Base-by-base conservation (phyloP, 2,888 invertebrate genomes). In the Flabesymbios commensalis region DNA sequence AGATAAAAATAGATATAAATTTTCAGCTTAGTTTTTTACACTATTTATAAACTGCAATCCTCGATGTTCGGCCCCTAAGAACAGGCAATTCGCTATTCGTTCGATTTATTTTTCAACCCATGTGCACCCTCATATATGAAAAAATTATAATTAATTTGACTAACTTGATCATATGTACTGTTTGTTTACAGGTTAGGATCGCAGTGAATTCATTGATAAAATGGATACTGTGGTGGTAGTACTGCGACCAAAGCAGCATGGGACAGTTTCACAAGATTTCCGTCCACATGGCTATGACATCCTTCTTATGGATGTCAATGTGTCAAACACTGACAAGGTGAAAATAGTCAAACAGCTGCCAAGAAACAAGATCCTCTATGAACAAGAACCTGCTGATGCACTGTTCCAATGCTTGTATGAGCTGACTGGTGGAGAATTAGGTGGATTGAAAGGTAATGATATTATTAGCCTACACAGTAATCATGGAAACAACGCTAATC, bases 141-240 rank as follows among this genome's bases (percentile, higher is more conserved):
- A n/a, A n/a, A n/a, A n/a, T n/a, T n/a, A n/a, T n/a, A n/a, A n/a
- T n/a, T n/a, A n/a, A n/a, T n/a, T n/a, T n/a, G n/a, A n/a, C n/a
- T n/a, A n/a, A n/a, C n/a, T n/a, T n/a, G n/a, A n/a, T n/a, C n/a
- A n/a, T n/a, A n/a, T n/a, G n/a, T n/a, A n/a, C n/a, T n/a, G n/a
- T n/a, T n/a, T n/a, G n/a, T n/a, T n/a, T n/a, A n/a, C n/a, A n/a
- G n/a, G n/a, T n/a, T n/a, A n/a, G n/a, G n/a, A n/a, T n/a, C n/a
- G n/a, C n/a, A n/a, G n/a, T n/a, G n/a, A n/a, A n/a, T n/a, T n/a
- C n/a, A n/a, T n/a, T n/a, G n/a, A n/a, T n/a, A 45, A 7, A 45
- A 78, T 78, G 77, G 77, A 78, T 64, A 73, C 74, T 17, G 72
- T 75, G 42, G 59, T 78, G 26, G 74, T 73, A 53, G 77, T 75